These are phyloP conservation scores for Vireo altiloquus DNA, from an alignment of 2,113 vertebrate genomes.

Conservation along the genomic window DNA sequence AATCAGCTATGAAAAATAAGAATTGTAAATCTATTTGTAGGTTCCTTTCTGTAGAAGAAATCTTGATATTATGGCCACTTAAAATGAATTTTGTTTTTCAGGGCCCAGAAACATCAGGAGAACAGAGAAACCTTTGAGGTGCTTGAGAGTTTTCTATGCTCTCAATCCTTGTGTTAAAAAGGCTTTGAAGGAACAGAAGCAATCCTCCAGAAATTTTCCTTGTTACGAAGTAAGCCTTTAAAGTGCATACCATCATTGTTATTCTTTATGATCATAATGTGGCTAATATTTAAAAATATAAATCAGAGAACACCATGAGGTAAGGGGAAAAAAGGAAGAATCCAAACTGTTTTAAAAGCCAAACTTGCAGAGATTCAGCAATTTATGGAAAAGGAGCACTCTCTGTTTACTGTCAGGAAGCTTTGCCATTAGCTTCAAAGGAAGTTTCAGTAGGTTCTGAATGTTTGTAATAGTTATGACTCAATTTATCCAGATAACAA, in stretches of 20 bases:
- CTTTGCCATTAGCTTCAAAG: constrained; percentile 1
- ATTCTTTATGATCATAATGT: not conserved
- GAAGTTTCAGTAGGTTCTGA: not conserved
- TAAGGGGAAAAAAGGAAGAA: not conserved
- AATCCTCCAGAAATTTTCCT: not conserved
- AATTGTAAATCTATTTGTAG: not conserved
- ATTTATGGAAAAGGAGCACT: not conserved
- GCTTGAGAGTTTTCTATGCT: not conserved
- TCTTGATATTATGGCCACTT: not conserved
- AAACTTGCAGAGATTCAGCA: not conserved
- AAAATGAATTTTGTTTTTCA: not conserved
- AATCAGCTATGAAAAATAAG: not conserved
- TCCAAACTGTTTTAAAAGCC: not conserved
- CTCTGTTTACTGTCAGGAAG: not conserved
- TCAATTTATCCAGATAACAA: constrained; percentile 9
- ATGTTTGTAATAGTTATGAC: not conserved
- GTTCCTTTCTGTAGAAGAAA: not conserved
- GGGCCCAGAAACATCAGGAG: not conserved
- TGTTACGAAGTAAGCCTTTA: not conserved
- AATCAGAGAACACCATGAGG: not conserved
- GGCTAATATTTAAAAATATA: not conserved
- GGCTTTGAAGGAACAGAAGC: not conserved
- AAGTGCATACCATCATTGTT: not conserved
- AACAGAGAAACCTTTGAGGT: not conserved
- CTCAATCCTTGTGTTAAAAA: not conserved